A percentile compares a stretch with the other conserved stretches of the same genome.
Conservation (phyloP, 2,797 vertebrate genomes). For the Leptatherina wallacei region DNA sequence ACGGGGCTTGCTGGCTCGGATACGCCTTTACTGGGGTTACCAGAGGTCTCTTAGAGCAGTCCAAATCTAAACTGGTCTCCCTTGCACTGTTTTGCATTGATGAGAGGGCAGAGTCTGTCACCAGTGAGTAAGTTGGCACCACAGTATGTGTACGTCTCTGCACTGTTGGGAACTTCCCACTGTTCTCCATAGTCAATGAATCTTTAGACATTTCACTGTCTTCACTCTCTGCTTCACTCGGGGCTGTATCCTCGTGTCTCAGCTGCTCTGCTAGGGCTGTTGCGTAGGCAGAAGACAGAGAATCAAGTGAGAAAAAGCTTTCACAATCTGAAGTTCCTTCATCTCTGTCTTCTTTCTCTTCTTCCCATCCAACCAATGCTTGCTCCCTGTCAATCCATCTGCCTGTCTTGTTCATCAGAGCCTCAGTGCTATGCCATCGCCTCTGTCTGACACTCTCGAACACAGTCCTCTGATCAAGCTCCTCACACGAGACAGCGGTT, state of each 20-base stretch:
- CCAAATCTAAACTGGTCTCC: constrained; percentile 71
- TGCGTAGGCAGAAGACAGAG: constrained; percentile 88
- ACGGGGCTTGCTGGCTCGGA: constrained; percentile 78
- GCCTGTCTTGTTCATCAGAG: constrained; percentile 74
- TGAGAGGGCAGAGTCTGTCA: constrained; percentile 40
- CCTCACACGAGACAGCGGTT: constrained; percentile 84
- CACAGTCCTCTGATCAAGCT: constrained; percentile 77
- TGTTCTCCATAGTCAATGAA: constrained; percentile 80
- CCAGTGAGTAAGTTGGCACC: constrained; percentile 51
- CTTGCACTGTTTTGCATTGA: constrained; percentile 72
- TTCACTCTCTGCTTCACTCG: constrained; percentile 88
- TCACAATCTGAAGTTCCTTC: constrained; percentile 88
- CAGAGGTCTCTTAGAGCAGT: constrained; percentile 59
- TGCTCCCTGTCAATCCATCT: constrained; percentile 74
- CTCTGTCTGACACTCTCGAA: constrained; percentile 63
- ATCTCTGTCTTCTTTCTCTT: constrained; percentile 72
- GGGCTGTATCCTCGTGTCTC: constrained; percentile 78
- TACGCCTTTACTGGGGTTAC: constrained; percentile 85
- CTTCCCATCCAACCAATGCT: constrained; percentile 70
- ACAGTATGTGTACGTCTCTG: constrained; percentile 51
- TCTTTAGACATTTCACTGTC: constrained; percentile 94
- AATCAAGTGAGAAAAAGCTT: constrained; percentile 92
- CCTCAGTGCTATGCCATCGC: constrained; percentile 84
- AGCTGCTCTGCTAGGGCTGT: constrained; percentile 80
- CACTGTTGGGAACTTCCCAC: constrained; percentile 46